Percentiles rank a stretch among this genome's conserved stretches.
Evolutionary conservation across 2,797 vertebrate species (phyloP).

Genomic region (Thripadectes ignobilis): DNA sequence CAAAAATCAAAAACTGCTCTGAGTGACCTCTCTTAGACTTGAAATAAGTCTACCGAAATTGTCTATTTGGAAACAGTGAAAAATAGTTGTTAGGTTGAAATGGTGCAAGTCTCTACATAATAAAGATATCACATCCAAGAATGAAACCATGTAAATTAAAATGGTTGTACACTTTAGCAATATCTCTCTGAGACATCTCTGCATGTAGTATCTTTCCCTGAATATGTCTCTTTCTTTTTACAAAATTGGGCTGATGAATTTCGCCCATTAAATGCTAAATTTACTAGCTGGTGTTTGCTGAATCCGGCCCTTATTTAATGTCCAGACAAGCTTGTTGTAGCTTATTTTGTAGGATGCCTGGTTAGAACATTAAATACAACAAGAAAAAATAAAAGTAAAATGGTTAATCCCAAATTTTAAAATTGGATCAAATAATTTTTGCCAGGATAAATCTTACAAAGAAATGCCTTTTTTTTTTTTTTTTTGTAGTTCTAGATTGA

Average conservation of each 20-base stretch:
- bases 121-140: not conserved
- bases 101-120: not conserved
- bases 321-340: slow-evolving; percentile 63
- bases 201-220: not conserved
- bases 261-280: slow-evolving; percentile 46
- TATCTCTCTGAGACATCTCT: slow-evolving; percentile 8
- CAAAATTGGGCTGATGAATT: slow-evolving; percentile 7
- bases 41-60: not conserved
- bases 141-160: not conserved
- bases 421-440: not conserved
- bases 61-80: not conserved
- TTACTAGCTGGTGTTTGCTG: slow-evolving; percentile 59
- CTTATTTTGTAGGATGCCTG: slow-evolving; percentile 66
- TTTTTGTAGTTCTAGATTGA: not conserved
- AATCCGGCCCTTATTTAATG: slow-evolving; percentile 68
- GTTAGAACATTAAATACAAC: slow-evolving; percentile 62
- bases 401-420: slow-evolving; percentile 30
- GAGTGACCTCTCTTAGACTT: not conserved
- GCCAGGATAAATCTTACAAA: not conserved
- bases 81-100: not conserved
- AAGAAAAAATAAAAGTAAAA: slow-evolving; percentile 65
- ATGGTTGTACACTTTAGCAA: not conserved
- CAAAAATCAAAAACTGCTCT: not conserved
- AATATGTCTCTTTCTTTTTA: slow-evolving; percentile 7
- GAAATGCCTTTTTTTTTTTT: not conserved